Evolutionary conservation across 2,797 vertebrate genomes (phyloP).

Genomic region (Propithecus perrieri): DNA sequence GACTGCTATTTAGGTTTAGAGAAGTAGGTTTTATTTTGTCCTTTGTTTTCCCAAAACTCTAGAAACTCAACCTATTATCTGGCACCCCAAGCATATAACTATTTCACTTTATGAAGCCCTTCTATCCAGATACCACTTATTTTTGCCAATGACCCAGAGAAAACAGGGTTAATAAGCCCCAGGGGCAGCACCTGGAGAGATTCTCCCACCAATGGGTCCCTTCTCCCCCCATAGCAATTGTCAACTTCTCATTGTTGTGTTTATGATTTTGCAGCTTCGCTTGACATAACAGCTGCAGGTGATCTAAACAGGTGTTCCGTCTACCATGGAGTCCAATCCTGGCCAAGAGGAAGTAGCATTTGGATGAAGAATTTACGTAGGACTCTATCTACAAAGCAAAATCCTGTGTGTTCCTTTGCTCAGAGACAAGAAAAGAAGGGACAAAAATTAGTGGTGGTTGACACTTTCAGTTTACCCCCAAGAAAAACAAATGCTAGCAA

Average conservation of each 20-base stretch:
- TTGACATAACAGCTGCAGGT: background rate
- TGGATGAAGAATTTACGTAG: background rate
- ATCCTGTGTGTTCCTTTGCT: background rate
- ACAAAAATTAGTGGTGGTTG: background rate
- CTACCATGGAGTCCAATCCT: background rate
- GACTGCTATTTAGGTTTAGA: background rate
- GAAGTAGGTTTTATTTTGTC: background rate
- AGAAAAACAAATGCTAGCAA: background rate
- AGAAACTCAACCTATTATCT: background rate
- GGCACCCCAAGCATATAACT: background rate
- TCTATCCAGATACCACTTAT: background rate
- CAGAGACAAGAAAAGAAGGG: background rate
- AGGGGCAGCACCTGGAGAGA: background rate
- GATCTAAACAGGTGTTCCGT: background rate
- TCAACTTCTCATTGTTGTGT: background rate
- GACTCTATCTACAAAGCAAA: background rate
- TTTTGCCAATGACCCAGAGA: background rate
- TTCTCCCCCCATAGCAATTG: background rate
- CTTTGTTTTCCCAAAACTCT: background rate
- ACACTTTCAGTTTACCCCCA: background rate
- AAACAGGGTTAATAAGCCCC: background rate
- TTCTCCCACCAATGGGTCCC: background rate
- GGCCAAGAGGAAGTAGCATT: background rate
- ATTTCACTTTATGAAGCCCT: background rate
- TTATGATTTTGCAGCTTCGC: background rate